phyloP scores from a whole-genome alignment of 2,888 invertebrate species.

The Therioaphis trifolii region DNA sequence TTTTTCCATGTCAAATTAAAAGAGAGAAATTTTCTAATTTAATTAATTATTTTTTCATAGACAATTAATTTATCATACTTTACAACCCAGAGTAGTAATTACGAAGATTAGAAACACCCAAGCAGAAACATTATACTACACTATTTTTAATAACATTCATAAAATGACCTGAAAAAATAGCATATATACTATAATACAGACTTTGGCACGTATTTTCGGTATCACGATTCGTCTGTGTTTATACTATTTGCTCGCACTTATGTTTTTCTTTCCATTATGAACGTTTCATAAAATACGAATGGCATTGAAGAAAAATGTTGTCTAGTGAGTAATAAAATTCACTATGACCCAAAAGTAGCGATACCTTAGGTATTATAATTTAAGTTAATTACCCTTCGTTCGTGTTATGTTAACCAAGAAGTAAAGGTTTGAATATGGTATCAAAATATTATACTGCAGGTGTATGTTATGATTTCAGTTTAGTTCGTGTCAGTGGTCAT shows the following conservation, averaged over 20 bases:
- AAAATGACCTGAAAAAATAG: constrained; percentile 16
- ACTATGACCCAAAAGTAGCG: constrained; percentile 30
- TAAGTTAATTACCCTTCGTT: constrained; percentile 56
- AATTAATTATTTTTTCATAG: not conserved
- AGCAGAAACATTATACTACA: not conserved
- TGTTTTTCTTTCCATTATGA: constrained; percentile 7
- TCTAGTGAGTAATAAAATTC: constrained; percentile 34
- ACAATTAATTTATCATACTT: not conserved
- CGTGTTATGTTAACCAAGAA: constrained; percentile 37
- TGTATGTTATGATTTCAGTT: constrained; percentile 49
- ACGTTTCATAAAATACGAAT: constrained; percentile 16
- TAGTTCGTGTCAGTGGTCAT: constrained; percentile 59
- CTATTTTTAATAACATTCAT: not conserved
- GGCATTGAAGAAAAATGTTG: constrained; percentile 3
- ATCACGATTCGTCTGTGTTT: not conserved
- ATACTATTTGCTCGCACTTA: not conserved
- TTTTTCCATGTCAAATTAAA: too few species aligned
- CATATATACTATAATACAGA: not conserved
- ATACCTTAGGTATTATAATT: constrained; percentile 43
- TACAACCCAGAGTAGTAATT: not conserved
- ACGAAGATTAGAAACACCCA: not conserved
- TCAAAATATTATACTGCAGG: not conserved
- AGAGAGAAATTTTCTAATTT: too few species aligned
- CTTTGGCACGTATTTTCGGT: not conserved
- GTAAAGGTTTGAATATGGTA: not conserved